phyloP scores from a whole-genome alignment of 2,888 invertebrate species.

The Phaedon cochleariae region DNA sequence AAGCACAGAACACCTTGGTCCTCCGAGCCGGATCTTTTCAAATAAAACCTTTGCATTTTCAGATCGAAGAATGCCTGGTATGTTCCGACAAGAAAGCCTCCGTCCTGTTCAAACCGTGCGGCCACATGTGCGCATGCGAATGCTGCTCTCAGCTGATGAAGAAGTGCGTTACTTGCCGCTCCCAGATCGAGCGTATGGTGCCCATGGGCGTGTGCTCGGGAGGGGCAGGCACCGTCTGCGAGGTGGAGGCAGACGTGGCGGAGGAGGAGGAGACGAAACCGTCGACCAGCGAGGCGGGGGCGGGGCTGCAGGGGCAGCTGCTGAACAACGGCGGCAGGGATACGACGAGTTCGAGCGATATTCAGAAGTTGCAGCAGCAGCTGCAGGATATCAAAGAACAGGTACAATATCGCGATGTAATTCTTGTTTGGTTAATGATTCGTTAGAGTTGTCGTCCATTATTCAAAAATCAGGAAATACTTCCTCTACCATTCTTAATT shows the following conservation, averaged over 20 bases:
- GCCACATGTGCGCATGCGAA: slow-evolving; percentile 93
- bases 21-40: too few species aligned
- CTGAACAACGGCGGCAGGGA: slow-evolving; percentile 76
- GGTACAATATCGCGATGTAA: too few species aligned
- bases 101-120: slow-evolving; percentile 93
- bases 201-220: slow-evolving; percentile 62
- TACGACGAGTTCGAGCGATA: slow-evolving; percentile 77
- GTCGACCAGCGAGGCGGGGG: slow-evolving; percentile 29
- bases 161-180: slow-evolving; percentile 95
- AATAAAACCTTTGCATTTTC: too few species aligned
- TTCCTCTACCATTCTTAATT: too few species aligned
- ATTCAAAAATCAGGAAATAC: too few species aligned
- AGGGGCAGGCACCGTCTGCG: slow-evolving; percentile 62
- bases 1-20: too few species aligned
- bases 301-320: slow-evolving; percentile 59
- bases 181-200: slow-evolving; percentile 80
- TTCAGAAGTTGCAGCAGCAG: slow-evolving; percentile 92
- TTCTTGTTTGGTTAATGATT: too few species aligned
- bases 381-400: slow-evolving; percentile 97
- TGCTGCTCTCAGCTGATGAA: slow-evolving; percentile 94
- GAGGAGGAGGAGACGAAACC: slow-evolving; percentile 58
- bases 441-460: too few species aligned
- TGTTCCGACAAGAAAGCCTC: slow-evolving; percentile 94
- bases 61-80: slow-evolving; percentile 96
- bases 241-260: slow-evolving; percentile 64